phyloP scores from a whole-genome alignment of 2,797 vertebrate genomes.

The Sarcoramphus papa region DNA sequence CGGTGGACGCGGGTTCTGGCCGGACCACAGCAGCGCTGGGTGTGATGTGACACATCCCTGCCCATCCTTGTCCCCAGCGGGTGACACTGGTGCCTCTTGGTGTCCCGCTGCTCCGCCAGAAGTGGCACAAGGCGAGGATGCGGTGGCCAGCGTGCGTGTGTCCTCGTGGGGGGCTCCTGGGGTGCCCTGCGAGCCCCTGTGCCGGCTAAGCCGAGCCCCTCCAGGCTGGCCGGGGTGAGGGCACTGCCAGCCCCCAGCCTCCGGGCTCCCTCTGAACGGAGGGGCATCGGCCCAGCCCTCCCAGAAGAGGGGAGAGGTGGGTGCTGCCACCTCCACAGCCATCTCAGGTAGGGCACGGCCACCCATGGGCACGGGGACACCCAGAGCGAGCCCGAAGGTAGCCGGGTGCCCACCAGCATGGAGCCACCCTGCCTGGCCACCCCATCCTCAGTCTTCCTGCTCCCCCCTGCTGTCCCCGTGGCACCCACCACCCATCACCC shows the following conservation, averaged over 20 bases:
- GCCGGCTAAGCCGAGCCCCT: neutral
- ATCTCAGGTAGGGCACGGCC: neutral
- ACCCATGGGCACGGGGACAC: neutral
- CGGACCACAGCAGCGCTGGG: neutral
- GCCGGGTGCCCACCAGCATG: neutral
- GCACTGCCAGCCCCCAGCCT: too few species aligned
- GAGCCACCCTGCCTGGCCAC: neutral
- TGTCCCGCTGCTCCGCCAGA: neutral
- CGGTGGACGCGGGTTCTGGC: neutral
- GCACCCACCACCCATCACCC: neutral
- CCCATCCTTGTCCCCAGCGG: too few species aligned
- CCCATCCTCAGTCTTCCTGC: conserved; percentile 37
- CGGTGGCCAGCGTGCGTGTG: too few species aligned
- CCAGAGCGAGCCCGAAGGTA: neutral
- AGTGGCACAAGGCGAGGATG: neutral
- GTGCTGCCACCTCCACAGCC: neutral
- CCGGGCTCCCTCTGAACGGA: neutral
- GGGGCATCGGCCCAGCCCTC: neutral
- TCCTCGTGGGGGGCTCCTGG: neutral
- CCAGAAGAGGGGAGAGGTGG: neutral
- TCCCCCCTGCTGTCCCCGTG: neutral
- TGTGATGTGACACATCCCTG: neutral
- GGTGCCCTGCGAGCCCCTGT: neutral
- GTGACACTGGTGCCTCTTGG: neutral
- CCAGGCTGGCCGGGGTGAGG: neutral